A percentile compares a stretch with the other conserved stretches of the same genome.
Conservation (phyloP, 2,888 invertebrate species). For the Onthophagus sagittarius region DNA sequence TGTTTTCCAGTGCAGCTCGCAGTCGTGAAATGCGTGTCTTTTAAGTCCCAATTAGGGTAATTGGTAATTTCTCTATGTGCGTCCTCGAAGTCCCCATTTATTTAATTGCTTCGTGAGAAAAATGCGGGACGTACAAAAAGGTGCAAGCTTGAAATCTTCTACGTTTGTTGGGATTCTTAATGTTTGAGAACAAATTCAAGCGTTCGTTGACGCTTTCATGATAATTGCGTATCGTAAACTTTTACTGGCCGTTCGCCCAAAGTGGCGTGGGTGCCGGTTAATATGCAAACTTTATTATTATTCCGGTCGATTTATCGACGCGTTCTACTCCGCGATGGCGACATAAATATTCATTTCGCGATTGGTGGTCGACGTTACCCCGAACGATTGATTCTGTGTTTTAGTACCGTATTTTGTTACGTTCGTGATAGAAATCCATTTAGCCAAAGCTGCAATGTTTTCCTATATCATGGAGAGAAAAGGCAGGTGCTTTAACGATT, state of each 20-base stretch:
- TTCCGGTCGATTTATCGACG: slow-evolving; percentile 6
- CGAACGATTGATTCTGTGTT: not conserved
- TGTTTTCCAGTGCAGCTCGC: not conserved
- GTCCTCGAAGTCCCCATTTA: not conserved
- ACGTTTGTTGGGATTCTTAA: no score
- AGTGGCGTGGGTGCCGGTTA: slow-evolving; percentile 1
- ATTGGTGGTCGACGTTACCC: not conserved
- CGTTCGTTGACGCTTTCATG: slow-evolving; percentile 4
- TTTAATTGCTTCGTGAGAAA: not conserved
- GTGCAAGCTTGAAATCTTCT: not conserved
- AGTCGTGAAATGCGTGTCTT: not conserved
- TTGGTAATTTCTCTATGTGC: not conserved
- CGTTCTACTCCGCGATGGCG: not conserved
- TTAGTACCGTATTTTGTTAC: not conserved
- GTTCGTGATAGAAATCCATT: not conserved
- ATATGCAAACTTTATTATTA: slow-evolving; percentile 13
- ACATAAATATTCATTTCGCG: slow-evolving; percentile 8
- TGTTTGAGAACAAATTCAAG: not conserved
- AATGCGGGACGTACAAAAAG: not conserved
- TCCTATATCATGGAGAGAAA: not conserved
- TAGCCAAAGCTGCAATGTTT: not conserved
- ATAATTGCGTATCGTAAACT: slow-evolving; percentile 11
- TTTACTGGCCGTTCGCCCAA: slow-evolving; percentile 3
- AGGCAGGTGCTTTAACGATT: not conserved
- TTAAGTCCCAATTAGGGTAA: not conserved